Evolutionary conservation across 2,888 invertebrate genomes (phyloP).

Genomic region (Zhengitettix transpicula): DNA sequence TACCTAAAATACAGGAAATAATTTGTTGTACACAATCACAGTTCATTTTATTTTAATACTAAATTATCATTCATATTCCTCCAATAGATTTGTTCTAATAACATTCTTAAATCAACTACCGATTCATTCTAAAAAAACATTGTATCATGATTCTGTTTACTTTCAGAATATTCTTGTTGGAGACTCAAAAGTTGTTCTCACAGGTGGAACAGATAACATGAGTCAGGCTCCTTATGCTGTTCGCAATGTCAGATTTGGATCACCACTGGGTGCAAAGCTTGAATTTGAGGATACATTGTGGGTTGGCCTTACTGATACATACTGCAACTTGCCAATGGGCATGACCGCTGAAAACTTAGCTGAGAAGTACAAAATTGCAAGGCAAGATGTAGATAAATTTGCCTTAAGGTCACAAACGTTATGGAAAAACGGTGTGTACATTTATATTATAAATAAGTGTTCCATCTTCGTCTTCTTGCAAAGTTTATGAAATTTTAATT

Average conservation of each 20-base stretch:
- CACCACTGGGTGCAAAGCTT: constrained; percentile 57
- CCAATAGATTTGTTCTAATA: neutral
- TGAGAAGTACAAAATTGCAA: constrained; percentile 61
- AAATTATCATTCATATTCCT: too few species aligned
- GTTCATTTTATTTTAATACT: too few species aligned
- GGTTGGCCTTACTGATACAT: constrained; percentile 72
- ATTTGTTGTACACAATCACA: too few species aligned
- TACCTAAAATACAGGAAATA: too few species aligned
- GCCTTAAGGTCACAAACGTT: constrained; percentile 68
- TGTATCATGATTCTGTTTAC: neutral
- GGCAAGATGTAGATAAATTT: constrained; percentile 72
- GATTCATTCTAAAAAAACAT: neutral
- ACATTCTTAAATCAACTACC: neutral
- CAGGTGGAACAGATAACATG: constrained; percentile 94
- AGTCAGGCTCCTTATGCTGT: constrained; percentile 78
- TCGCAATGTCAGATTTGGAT: constrained; percentile 75
- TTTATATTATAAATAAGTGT: neutral
- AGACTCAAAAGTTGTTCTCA: constrained; percentile 67
- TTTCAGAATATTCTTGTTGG: constrained; percentile 70
- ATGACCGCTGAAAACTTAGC: constrained; percentile 89
- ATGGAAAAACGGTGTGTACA: constrained; percentile 60
- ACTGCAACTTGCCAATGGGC: constrained; percentile 89
- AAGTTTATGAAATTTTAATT: too few species aligned
- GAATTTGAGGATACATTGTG: constrained; percentile 80
- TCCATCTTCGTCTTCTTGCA: too few species aligned